Percentiles rank a stretch among this genome's conserved stretches.
These are phyloP conservation scores for Lethocerus indicus DNA, from an alignment of 1,140 invertebrate genomes.

Conservation along the genomic window DNA sequence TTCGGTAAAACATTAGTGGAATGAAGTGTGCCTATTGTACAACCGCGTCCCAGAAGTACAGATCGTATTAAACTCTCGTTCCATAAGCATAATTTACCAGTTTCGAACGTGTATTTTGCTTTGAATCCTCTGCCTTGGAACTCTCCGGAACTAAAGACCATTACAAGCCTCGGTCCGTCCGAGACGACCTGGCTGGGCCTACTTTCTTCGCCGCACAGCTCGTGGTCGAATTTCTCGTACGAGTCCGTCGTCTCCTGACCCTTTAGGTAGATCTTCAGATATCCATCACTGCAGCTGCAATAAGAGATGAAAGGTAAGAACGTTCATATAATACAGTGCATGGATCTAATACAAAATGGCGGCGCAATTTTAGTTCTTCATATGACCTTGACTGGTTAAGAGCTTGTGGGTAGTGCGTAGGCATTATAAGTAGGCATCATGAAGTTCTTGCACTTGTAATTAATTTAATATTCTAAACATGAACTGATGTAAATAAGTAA, in stretches of 20 bases:
- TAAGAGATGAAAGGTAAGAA: not conserved
- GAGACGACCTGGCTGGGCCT: slow-evolving; percentile 39
- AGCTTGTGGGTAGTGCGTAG: not conserved
- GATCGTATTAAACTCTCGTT: too few species aligned
- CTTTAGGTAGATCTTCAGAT: slow-evolving; percentile 78
- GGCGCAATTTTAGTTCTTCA: not conserved
- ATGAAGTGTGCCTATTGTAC: too few species aligned
- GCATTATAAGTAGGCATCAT: too few species aligned
- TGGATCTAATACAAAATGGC: not conserved
- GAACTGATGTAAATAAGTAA: too few species aligned
- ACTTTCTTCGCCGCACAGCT: slow-evolving; percentile 65
- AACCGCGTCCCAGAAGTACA: too few species aligned
- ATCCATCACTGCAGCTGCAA: slow-evolving; percentile 66
- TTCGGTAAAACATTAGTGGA: too few species aligned
- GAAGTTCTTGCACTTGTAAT: too few species aligned
- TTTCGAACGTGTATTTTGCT: slow-evolving; percentile 77
- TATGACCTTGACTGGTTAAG: not conserved
- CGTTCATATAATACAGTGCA: not conserved
- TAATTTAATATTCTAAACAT: too few species aligned
- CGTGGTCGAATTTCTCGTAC: slow-evolving; percentile 83
- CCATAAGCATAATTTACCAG: slow-evolving; percentile 42
- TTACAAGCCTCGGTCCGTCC: slow-evolving; percentile 79
- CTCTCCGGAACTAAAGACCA: slow-evolving; percentile 84
- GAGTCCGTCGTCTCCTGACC: slow-evolving; percentile 84
- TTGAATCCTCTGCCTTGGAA: slow-evolving; percentile 80